Percentiles rank a stretch among this genome's conserved stretches.
Evolutionary conservation across 1,140 invertebrate genomes (phyloP).

Genomic region (Pseudomyrmex dendroicus): DNA sequence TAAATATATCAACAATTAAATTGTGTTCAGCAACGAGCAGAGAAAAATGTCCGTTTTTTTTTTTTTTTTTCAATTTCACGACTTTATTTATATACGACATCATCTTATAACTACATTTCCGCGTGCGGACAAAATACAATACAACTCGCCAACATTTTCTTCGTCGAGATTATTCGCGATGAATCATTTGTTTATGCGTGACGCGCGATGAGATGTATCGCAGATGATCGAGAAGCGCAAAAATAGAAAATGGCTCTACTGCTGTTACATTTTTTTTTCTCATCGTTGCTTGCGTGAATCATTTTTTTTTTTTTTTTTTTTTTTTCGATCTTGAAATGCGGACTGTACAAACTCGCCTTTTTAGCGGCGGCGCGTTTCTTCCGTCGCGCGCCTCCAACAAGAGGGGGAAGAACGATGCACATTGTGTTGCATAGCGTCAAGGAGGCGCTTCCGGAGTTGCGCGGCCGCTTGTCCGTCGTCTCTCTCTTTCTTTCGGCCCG

Average conservation of each 20-base stretch:
- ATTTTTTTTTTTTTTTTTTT: constrained; percentile 15
- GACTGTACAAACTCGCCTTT: constrained; percentile 11
- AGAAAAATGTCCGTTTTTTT: background rate
- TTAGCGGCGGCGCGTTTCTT: background rate
- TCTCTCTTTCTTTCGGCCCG: background rate
- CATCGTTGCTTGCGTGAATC: constrained; percentile 22
- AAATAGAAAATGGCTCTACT: constrained; percentile 34
- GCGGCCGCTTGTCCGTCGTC: background rate
- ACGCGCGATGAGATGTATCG: background rate
- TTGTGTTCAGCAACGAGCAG: background rate
- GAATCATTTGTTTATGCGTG: constrained; percentile 8
- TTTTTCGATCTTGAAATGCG: constrained; percentile 26
- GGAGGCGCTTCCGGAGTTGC: constrained; percentile 30
- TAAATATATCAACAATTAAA: background rate
- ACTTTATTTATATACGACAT: background rate
- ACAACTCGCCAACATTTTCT: background rate
- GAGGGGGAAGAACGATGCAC: constrained; percentile 47
- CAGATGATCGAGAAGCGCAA: constrained; percentile 1
- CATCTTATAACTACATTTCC: background rate
- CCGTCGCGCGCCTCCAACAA: constrained; percentile 1
- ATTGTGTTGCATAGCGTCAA: constrained; percentile 25
- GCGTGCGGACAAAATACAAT: background rate
- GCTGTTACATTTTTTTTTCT: too few relatives aligned
- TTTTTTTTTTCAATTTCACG: background rate
- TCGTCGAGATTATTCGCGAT: too few relatives aligned